phyloP scores from a whole-genome alignment of 1,140 invertebrate species.

The Sinonovacula constricta region DNA sequence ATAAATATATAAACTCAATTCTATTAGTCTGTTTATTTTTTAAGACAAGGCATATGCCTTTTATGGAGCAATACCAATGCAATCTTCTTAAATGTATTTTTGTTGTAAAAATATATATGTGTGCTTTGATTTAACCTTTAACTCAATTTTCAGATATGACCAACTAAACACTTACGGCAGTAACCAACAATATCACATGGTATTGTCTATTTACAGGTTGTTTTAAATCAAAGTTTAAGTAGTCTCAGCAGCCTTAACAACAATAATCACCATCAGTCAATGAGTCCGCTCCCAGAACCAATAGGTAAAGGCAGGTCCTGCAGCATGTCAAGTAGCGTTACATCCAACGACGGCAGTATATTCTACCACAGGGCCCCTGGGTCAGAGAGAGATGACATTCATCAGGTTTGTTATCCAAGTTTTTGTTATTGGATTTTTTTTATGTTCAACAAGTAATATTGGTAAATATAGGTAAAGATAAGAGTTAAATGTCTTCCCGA shows the following conservation, averaged over 20 bases:
- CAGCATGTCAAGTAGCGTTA: constrained; percentile 77
- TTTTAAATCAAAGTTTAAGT: constrained; percentile 46
- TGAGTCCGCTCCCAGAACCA: constrained; percentile 74
- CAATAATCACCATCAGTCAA: constrained; percentile 50
- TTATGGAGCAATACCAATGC: neutral
- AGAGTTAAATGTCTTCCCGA: too few species aligned
- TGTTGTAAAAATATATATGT: neutral
- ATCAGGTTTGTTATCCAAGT: too few species aligned
- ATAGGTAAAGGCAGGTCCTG: constrained; percentile 78
- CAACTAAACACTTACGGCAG: neutral
- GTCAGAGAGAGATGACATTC: constrained; percentile 78
- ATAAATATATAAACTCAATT: neutral
- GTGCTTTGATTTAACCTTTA: neutral
- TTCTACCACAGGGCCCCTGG: constrained; percentile 79
- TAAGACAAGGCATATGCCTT: neutral
- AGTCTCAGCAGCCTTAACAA: constrained; percentile 51
- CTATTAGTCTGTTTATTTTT: neutral
- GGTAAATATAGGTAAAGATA: too few species aligned
- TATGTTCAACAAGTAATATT: too few species aligned
- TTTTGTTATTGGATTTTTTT: too few species aligned
- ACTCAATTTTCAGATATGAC: too few species aligned
- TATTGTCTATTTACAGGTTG: constrained; percentile 12
- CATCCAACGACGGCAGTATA: constrained; percentile 64
- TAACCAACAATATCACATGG: neutral
- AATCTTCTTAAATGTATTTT: neutral